A percentile compares a stretch with the other conserved stretches of the same genome.
These are phyloP conservation scores for Salminus brasiliensis DNA, from an alignment of 2,113 vertebrate genomes.

Conservation along the genomic window DNA sequence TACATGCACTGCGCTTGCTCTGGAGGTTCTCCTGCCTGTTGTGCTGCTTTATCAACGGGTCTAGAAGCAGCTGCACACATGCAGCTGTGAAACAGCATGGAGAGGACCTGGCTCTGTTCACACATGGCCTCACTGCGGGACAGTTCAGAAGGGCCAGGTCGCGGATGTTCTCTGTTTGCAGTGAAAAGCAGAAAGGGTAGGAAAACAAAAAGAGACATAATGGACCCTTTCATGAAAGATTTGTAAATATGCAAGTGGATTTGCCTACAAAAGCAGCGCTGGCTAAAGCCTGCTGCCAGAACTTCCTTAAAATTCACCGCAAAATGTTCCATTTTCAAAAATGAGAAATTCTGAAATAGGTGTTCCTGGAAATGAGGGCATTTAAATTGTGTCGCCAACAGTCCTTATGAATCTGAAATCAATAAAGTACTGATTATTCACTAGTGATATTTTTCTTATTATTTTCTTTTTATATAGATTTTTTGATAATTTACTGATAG, in stretches of 20 bases:
- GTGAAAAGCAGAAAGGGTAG: constrained; percentile 13
- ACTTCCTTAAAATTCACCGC: no score
- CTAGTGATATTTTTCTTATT: no score
- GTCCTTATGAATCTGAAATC: no score
- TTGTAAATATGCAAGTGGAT: constrained; percentile 26
- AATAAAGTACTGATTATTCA: no score
- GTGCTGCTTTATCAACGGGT: constrained; percentile 5
- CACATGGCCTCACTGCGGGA: constrained; percentile 2
- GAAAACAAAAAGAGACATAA: constrained; percentile 18
- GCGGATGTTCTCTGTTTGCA: constrained; percentile 28
- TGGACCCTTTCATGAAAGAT: constrained; percentile 20
- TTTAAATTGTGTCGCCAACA: no score
- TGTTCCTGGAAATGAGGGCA: no score
- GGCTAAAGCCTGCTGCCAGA: neutral
- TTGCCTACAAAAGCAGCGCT: neutral
- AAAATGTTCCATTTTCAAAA: no score
- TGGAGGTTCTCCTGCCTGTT: neutral
- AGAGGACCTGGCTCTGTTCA: constrained; percentile 23
- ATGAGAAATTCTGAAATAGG: no score
- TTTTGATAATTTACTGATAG: no score
- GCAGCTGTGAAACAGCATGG: constrained; percentile 30
- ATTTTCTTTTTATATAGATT: no score
- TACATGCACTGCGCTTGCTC: neutral
- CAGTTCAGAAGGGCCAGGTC: constrained; percentile 1
- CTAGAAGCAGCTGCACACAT: constrained; percentile 12